Conservation (phyloP, 2,888 invertebrate genomes). For the Pterobdella sp. region DNA sequence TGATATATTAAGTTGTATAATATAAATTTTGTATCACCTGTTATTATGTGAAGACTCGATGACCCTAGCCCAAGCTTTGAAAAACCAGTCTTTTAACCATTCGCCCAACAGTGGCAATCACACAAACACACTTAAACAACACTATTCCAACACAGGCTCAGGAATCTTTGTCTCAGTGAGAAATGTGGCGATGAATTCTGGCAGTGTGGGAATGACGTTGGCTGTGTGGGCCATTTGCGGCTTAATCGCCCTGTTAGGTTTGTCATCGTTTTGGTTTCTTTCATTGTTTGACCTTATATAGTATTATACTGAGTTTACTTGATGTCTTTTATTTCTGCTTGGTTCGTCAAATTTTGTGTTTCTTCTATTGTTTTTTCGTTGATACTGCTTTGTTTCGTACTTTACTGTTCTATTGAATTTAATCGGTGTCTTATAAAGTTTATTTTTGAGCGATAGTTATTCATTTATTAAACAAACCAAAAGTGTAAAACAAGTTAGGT, state of each 20-base stretch:
- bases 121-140: background rate
- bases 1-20: no score
- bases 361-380: no score
- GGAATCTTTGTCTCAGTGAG: conserved; percentile 97
- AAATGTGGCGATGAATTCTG: conserved; percentile 73
- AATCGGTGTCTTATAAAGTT: background rate
- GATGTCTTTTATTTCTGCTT: background rate
- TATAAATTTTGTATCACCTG: no score
- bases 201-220: conserved; percentile 88
- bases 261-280: background rate
- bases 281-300: background rate
- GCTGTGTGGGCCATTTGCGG: conserved; percentile 91
- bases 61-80: background rate
- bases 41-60: no score
- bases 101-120: background rate
- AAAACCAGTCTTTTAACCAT: no score
- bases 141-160: conserved; percentile 62
- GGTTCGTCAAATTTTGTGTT: no score
- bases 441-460: no score
- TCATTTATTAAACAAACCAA: no score
- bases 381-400: background rate
- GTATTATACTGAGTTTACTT: background rate
- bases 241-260: conserved; percentile 76
- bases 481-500: no score
- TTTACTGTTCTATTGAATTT: background rate